Percentiles rank a stretch among this genome's conserved stretches.
Conservation (phyloP, 92 coral and sea anemone genomes). For the Phenganax marumi region DNA sequence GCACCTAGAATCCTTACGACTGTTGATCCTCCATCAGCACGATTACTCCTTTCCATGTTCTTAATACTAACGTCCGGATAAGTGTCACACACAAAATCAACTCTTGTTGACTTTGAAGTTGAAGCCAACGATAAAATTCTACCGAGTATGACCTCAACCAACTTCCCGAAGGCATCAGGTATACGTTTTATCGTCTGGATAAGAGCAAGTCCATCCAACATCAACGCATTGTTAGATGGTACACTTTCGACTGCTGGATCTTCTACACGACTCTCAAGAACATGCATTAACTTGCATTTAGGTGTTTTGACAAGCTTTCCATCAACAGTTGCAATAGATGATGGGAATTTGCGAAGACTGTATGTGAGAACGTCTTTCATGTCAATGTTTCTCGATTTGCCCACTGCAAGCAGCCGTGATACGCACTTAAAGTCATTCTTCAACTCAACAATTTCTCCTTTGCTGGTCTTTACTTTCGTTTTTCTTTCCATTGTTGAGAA, state of each 20-base stretch:
- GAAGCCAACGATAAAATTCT: conserved; percentile 1
- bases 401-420: conserved; percentile 22
- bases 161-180: background rate
- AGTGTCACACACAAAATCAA: conserved; percentile 29
- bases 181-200: conserved; percentile 4
- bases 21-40: conserved; percentile 24
- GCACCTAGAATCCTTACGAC: conserved; percentile 8
- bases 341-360: conserved; percentile 22
- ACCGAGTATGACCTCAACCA: conserved; percentile 3
- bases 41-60: conserved; percentile 22
- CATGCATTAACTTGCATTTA: conserved; percentile 20
- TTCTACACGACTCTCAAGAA: conserved; percentile 22
- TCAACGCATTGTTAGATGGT: conserved; percentile 26
- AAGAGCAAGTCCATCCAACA: conserved; percentile 14
- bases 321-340: conserved; percentile 24
- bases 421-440: conserved; percentile 16
- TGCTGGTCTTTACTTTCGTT: conserved; percentile 13
- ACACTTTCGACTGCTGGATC: background rate
- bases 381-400: conserved; percentile 21
- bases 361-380: conserved; percentile 14
- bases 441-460: conserved; percentile 14
- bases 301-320: conserved; percentile 32
- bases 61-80: conserved; percentile 30
- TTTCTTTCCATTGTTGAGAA: conserved; percentile 33
- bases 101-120: conserved; percentile 7